phyloP scores from a whole-genome alignment of 2,113 vertebrate genomes.

The Xenus cinereus region DNA sequence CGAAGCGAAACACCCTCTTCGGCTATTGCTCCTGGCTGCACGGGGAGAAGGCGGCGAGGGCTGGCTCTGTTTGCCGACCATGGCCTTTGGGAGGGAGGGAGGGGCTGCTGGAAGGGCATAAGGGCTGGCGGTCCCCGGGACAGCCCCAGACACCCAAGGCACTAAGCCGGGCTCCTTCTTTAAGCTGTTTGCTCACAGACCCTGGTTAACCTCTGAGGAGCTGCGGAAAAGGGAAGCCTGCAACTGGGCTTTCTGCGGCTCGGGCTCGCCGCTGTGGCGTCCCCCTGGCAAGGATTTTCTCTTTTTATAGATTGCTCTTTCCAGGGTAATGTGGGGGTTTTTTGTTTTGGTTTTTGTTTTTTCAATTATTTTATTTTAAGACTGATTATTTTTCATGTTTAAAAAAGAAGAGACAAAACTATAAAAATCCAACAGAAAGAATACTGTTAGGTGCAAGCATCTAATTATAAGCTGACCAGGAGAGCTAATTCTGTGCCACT shows the following conservation, averaged over 20 bases:
- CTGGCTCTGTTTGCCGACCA: slow-evolving; percentile 5
- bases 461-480: slow-evolving; percentile 30
- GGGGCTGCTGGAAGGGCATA: slow-evolving; percentile 21
- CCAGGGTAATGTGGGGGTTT: neutral
- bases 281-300: neutral
- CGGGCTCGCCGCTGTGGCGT: neutral
- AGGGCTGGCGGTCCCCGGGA: neutral
- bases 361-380: slow-evolving; percentile 21
- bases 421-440: slow-evolving; percentile 49
- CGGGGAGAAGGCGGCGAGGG: neutral
- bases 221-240: neutral
- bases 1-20: neutral
- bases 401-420: slow-evolving; percentile 20
- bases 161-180: slow-evolving; percentile 45
- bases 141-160: slow-evolving; percentile 8
- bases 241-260: neutral
- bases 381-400: slow-evolving; percentile 21
- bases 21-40: neutral
- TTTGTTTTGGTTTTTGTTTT: neutral
- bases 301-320: slow-evolving; percentile 25
- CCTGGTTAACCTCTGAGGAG: slow-evolving; percentile 57
- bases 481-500: neutral
- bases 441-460: neutral
- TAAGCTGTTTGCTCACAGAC: slow-evolving; percentile 62
- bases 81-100: slow-evolving; percentile 5